These are phyloP conservation scores for Hyperoplus immaculatus DNA, from an alignment of 2,797 vertebrate genomes.

Conservation along the genomic window DNA sequence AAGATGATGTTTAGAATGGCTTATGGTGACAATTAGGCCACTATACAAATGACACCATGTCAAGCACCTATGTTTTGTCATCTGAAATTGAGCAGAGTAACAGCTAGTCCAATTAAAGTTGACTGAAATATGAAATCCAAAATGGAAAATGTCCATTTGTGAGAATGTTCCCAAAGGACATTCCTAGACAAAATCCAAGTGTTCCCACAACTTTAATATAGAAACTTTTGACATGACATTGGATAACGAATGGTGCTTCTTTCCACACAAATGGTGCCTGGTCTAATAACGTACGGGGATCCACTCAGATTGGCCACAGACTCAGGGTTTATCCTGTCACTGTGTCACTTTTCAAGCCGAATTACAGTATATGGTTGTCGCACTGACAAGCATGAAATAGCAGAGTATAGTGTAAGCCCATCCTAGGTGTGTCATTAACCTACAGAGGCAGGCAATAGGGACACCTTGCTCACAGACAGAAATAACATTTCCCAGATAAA, in stretches of 20 bases:
- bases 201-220: conserved; percentile 8
- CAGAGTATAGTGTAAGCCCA: conserved; percentile 43
- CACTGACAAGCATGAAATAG: conserved; percentile 57
- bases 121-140: conserved; percentile 17
- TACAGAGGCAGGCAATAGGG: conserved; percentile 61
- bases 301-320: conserved; percentile 26
- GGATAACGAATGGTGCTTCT: conserved; percentile 23
- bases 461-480: conserved; percentile 76
- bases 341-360: conserved; percentile 31
- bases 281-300: conserved; percentile 21
- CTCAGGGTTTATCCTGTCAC: conserved; percentile 42
- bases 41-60: neutral
- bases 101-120: conserved; percentile 38
- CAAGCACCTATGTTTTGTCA: conserved; percentile 1
- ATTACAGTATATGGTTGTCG: conserved; percentile 33
- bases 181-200: conserved; percentile 4
- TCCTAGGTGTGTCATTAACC: conserved; percentile 69
- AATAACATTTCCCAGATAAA: conserved; percentile 74
- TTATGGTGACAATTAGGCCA: neutral
- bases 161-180: conserved; percentile 12
- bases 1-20: neutral
- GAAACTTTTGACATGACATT: conserved; percentile 28
- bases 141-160: conserved; percentile 16
- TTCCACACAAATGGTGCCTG: conserved; percentile 20
- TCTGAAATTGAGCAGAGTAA: conserved; percentile 32